Percentiles rank a stretch among this genome's conserved stretches.
phyloP scores from a whole-genome alignment of 2,888 invertebrate genomes.

The Temnothorax rugatulus region DNA sequence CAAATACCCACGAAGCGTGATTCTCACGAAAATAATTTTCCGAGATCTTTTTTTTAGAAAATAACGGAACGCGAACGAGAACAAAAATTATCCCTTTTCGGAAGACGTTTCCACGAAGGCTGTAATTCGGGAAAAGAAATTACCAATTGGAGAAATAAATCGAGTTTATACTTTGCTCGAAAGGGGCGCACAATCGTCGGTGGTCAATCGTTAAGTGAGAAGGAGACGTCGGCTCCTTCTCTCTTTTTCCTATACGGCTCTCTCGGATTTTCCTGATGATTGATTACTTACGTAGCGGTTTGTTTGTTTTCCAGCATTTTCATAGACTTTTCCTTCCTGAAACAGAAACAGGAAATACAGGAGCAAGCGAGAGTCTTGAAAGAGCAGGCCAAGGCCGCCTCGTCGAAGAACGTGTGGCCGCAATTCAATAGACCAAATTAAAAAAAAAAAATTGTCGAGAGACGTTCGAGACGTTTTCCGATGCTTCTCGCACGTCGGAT shows the following conservation, averaged over 20 bases:
- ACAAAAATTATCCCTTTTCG: constrained; percentile 16
- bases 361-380: constrained; percentile 88
- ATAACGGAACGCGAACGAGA: background rate
- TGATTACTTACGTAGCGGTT: constrained; percentile 73
- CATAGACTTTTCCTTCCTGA: constrained; percentile 94
- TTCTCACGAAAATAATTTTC: background rate
- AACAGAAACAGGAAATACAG: constrained; percentile 90
- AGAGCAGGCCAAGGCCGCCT: constrained; percentile 84
- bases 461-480: constrained; percentile 69
- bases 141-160: constrained; percentile 30
- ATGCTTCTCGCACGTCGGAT: constrained; percentile 63
- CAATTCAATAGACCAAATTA: constrained; percentile 85
- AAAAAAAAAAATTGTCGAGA: constrained; percentile 52
- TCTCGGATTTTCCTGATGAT: constrained; percentile 37
- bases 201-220: constrained; percentile 43
- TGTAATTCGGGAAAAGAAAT: constrained; percentile 15
- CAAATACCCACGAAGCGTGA: background rate
- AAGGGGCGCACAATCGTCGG: constrained; percentile 12
- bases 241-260: constrained; percentile 35
- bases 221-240: constrained; percentile 40
- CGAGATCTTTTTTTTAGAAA: constrained; percentile 35
- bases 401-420: constrained; percentile 85
- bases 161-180: constrained; percentile 6
- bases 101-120: constrained; percentile 16
- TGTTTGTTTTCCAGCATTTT: constrained; percentile 90